Conservation (phyloP, 2,113 vertebrate species). For the Todiramphus chloris region DNA sequence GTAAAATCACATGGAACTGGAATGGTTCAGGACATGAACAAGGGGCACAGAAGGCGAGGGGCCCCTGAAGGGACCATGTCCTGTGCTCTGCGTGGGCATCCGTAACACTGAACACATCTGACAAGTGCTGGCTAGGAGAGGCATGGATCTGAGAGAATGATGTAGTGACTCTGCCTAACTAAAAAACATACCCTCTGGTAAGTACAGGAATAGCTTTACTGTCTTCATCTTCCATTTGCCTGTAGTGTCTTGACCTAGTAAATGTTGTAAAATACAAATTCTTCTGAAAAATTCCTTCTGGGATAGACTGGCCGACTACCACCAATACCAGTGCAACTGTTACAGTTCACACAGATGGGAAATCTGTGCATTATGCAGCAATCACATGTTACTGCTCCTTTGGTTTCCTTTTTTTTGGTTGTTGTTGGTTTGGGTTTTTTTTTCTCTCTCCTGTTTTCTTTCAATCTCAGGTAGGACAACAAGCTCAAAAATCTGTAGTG, state of each 20-base stretch:
- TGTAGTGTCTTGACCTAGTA: neutral
- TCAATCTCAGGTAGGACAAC: neutral
- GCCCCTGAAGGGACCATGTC: neutral
- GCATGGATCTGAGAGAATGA: neutral
- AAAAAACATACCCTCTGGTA: neutral
- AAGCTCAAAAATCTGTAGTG: neutral
- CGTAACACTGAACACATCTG: slow-evolving; percentile 20
- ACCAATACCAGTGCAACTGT: neutral
- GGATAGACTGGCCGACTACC: neutral
- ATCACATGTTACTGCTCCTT: neutral
- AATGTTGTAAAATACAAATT: neutral
- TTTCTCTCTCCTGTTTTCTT: neutral
- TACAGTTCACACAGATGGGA: neutral
- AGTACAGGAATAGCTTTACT: neutral
- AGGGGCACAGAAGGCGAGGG: neutral
- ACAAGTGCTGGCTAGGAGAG: neutral
- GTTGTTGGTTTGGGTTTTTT: too few relatives aligned
- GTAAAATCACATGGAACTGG: neutral
- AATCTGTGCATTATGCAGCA: neutral
- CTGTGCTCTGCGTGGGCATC: neutral
- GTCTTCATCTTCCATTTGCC: neutral
- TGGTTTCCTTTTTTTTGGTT: neutral
- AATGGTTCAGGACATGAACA: neutral
- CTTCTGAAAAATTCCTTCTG: neutral
- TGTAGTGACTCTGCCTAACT: neutral